Percentiles rank a stretch among this genome's conserved stretches.
Conservation (phyloP, 2,888 invertebrate species). For the Pecten maximus region DNA sequence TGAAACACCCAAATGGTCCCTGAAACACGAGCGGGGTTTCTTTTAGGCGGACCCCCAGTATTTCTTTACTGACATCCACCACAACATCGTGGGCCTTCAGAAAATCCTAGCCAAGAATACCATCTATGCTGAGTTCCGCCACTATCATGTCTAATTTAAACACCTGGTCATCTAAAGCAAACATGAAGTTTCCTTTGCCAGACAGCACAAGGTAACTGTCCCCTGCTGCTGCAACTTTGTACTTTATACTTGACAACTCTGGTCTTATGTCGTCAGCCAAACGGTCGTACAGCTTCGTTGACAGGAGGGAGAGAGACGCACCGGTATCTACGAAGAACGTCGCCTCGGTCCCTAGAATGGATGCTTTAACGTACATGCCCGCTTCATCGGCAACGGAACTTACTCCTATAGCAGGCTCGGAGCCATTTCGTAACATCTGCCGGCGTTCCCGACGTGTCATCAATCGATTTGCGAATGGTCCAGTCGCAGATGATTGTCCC, state of each 20-base stretch:
- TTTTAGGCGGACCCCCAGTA: not conserved
- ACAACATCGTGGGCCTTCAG: not conserved
- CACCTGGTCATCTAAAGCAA: not conserved
- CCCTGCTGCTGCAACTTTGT: not conserved
- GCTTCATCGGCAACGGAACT: not conserved
- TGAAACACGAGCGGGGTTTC: not conserved
- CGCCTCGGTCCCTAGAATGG: not conserved
- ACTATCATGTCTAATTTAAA: constrained; percentile 34
- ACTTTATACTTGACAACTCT: not conserved
- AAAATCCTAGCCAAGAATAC: constrained; percentile 46
- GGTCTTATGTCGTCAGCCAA: not conserved
- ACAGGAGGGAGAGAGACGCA: not conserved
- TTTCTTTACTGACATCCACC: not conserved
- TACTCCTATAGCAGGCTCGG: not conserved
- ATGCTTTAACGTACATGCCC: not conserved
- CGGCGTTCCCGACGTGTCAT: not conserved
- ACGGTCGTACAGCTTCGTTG: not conserved
- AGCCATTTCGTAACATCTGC: not conserved
- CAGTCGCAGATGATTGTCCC: not conserved
- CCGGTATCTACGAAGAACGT: not conserved
- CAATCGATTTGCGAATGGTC: not conserved
- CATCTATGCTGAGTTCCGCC: constrained; percentile 42
- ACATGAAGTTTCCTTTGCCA: not conserved
- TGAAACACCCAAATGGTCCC: constrained; percentile 44
- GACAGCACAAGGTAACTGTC: not conserved